Base-by-base conservation (phyloP, 2,113 vertebrate genomes). In the Uria lomvia region DNA sequence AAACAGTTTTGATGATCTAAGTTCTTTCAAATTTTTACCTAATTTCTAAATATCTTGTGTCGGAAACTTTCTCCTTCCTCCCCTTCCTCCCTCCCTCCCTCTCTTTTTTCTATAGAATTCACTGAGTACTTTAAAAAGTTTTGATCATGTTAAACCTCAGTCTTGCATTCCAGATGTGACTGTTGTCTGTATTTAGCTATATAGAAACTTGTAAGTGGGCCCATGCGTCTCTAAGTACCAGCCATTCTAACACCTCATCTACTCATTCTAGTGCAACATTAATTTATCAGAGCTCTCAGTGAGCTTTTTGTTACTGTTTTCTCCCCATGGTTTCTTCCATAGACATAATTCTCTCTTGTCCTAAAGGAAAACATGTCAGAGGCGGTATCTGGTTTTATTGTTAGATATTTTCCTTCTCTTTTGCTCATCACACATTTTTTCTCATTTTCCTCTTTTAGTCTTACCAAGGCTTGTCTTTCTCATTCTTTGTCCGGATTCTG, bases 31-130 rank as follows among this genome's bases (percentile, higher is more conserved):
- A 20, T 15, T 63, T 87, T 77, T 50, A 40, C 32, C 6, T 52
- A 5, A 50, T 81, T 59, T 72, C 21, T 80, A 24, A 59, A 67
- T 59, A 79, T 22, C 12, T 2, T 76, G 6, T 62, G 7, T 38
- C 17, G 38, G 52, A 87, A 74, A n/a, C 5, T 56, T 78, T 15
- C 11, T 63, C 23, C 15, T 68, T 58, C 16, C 15, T 8, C 36
- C 5, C 3, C 12, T 79, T 12, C 6, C 8, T 60, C 9, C 4
- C 3, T 59, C 11, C 5, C 1, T 47, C 14, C 32, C 2, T 50
- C 6, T 8, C 12, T 45, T 43, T 27, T 53, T 59, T 20, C 21
- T 65, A 3, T 11, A 63, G 26, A 81, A 53, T 85, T 81, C 5
- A 11, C 24, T 63, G 18, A 79, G 8, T 45, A 62, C 11, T 66